Base-by-base conservation (phyloP, 53 echinoderm and acorn worm species). In the Actinopyga echinites region DNA sequence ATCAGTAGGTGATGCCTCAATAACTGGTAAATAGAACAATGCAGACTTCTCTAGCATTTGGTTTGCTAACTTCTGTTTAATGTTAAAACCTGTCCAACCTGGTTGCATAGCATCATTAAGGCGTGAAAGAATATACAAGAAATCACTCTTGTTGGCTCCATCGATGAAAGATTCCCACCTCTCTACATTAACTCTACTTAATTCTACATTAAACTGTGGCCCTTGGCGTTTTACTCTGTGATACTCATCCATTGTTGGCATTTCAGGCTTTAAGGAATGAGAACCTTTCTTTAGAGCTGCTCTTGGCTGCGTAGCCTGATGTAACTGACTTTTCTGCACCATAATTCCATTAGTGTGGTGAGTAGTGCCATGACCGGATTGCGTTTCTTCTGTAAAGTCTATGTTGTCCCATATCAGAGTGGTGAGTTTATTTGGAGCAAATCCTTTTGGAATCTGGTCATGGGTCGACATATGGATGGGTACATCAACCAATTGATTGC, bases 381-480 rank as follows among this genome's bases (percentile, higher is more conserved):
- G 4, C 7, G 88, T 88, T 64, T 88, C 88, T 20, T 88, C 88
- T 4, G 4, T 9, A 30, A 88, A 83, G 34, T 88, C 83, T 30
- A 82, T 88, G 40, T 88, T 89, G 35, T 85, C 85, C 85, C 85
- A 89, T 0, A 89, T 79, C 36, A 89, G 80, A 9, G 69, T 7
- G 3, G 37, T 37, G 3, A 74, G 34, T 80, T 68, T 58, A 5
- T 58, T 58, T 9, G 5, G 4, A 23, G 59, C 59, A 58, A 58
- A 58, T 3, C 59, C 59, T 8, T 58, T 58, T 58, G 59, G 59
- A 4, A 58, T 9, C 8, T 5, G 25, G 8, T 58, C 4, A 5
- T 4, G 8, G 3, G 59, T 58, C 8, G 59, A 4, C 59, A 58
- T 4, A 5, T 58, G 59, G 12, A 55, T 12, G 12, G 12, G 56